Evolutionary conservation across 2,113 vertebrate genomes (phyloP), one percentile per base, ranked within the genome.

Genomic region (Protobothrops mucrosquamatus): DNA sequence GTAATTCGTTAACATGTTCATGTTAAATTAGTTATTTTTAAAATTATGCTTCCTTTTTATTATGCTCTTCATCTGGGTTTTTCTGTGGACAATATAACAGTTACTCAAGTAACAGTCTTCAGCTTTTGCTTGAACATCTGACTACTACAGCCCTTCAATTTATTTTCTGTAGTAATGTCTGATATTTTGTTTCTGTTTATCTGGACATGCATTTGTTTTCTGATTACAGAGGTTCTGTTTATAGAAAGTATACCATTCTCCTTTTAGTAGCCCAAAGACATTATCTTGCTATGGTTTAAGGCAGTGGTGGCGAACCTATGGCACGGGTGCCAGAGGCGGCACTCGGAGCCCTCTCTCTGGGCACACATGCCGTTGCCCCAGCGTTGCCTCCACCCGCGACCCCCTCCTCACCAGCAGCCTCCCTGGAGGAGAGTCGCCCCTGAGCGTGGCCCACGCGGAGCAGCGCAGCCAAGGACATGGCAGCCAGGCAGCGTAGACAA

Each of bases 11-110:
- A 52, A 61, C 0, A 0, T 88, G 92, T 4, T 88, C 61, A 74
- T n/a, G 39, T 93, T 0, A 0, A 10, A 15, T 93, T 94, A 20
- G 12, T 56, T 93, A 69, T 91, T 92, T 86, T 89, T 92, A 91
- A 85, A 81, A 43, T 93, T 91, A 29, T 1, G 2, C 69, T 0
- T 0, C 46, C 14, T 23, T 48, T 26, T 81, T 90, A 89, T 22
- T 92, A 46, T 91, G 34, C 48, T 86, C 7, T 85, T 81, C 74
- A 81, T 43, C 34, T 81, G 34, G 34, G 34, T 0, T 81, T 81
- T 81, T 81, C 20, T 22, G 15, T 43, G 74, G 39, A 55, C n/a
- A 0, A 90, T 64, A 92, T 3, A 10, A 48, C 88, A 92, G 52
- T 54, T 92, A 29, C 48, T 61, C 9, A 56, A 89, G 52, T 87